Evolutionary conservation across 23 tunicate genomes (phyloP), one percentile per base, ranked within the genome.

Genomic region (Trididemnum nubilum): DNA sequence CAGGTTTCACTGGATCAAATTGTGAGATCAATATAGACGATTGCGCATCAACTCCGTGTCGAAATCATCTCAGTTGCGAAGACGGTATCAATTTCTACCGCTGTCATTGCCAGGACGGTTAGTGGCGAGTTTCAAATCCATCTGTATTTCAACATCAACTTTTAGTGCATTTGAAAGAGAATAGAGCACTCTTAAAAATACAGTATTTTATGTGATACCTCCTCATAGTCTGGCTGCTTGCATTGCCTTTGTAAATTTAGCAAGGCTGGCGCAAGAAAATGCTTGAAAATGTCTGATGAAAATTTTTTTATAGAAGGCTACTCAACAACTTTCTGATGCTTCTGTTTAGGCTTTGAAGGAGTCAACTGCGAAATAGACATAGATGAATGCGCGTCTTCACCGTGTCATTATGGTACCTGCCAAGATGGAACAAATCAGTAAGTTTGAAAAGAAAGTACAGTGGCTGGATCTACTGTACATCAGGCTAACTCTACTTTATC

Each of bases 391-490:
- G 65, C 9, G 22, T 35, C 86, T 3, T 26, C 74, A 29, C 96
- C 99, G 2, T 95, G 99, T 65, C 96, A 95, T 40, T 84, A 90
- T 74, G 99, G 96, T 1, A 79, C 88, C n/a, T 95, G 99, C 36
- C 70, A 54, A 21, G 99, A 95, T 60, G 91, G 88, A 2, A 69
- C 77, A 15, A 72, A 90, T 73, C 58, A 51, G 92, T 95, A 63
- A 73, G 78, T 73, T 31, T n/a, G n/a, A n/a, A n/a, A n/a, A n/a
- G n/a, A n/a, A n/a, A n/a, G n/a, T n/a, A 23, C n/a, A n/a, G n/a
- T n/a, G 12, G 12, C 57, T 50, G 12, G n/a, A n/a, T n/a, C n/a
- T n/a, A n/a, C n/a, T n/a, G n/a, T n/a, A n/a, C n/a, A n/a, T n/a
- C n/a, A n/a, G n/a, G n/a, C n/a, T n/a, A n/a, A n/a, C n/a, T n/a